Evolutionary conservation across 2,888 invertebrate species (phyloP), one percentile per base, ranked within the genome.

Genomic region (Mythimna pallens): DNA sequence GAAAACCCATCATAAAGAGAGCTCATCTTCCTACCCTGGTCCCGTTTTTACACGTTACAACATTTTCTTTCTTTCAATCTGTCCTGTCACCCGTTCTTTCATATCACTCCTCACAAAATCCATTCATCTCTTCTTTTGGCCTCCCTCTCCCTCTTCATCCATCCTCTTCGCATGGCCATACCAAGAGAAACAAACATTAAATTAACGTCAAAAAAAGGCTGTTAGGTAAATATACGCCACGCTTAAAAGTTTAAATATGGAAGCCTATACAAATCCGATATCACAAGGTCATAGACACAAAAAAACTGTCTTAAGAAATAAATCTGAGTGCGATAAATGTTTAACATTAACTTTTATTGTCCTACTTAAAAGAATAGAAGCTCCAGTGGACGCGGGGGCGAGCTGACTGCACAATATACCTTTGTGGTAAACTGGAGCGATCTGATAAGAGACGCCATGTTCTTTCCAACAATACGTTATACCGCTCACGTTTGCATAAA

Each of bases 391-490:
- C 34, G 70, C 71, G 76, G 68, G 69, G 81, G 81, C 81, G 82
- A 50, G 50, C 70, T 47, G 54, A 63, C 65, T 77, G 57, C 77
- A 81, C 78, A 83, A 80, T 81, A 50, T 77, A 79, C 78, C 82
- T 85, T 79, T 83, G 83, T 74, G 57, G 85, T 70, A 74, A 87
- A 87, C 78, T 86, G 59, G 88, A 86, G 82, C 87, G 75, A 89
- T 89, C 88, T 78, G 89, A 88, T 88, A 89, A 87, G 65, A 66
- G 76, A 78, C 80, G 83, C 76, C 73, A 84, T 87, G 82, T 86
- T 75, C 81, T 82, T 82, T 80, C 58, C 47, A 86, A 86, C 87
- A 88, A 86, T 86, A 76, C 84, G 54, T 74, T 80, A 64, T 75
- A 81, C 78, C 40, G 70, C 70, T 81, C 80, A 81, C 70, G 84